Evolutionary conservation across 2,797 vertebrate genomes (phyloP), one percentile per base, ranked within the genome.

Genomic region (Lithobates pipiens): DNA sequence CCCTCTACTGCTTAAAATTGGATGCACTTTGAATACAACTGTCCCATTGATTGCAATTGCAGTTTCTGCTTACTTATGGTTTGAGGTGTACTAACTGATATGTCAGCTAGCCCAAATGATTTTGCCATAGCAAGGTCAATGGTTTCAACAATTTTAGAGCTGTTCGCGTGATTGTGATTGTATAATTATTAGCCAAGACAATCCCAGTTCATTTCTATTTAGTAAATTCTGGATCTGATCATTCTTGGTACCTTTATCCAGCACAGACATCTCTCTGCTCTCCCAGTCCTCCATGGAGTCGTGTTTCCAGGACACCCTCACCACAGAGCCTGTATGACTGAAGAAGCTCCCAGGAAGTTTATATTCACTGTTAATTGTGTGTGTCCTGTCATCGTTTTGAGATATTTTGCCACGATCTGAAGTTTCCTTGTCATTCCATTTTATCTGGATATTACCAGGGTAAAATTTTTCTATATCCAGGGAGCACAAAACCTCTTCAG

Each of bases 291-390:
- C 57, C 85, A 82, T 86, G 18, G 80, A 77, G 9, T 67, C 75
- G 16, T 86, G 85, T 67, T 73, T 86, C 85, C 85, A 86, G n/a
- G 85, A 77, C n/a, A 80, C 80, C 10, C 23, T 72, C 50, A 82
- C 75, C 3, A 27, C 36, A 10, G 34, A 73, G 21, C 54, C 9
- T 8, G 67, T 68, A 32, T 77, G 16, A 73, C 23, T 72, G 74
- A 82, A 82, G 16, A 77, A 76, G 18, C 27, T 42, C 29, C 67
- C 80, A 29, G 68, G n/a, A n/a, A 86, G 13, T 70, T 65, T 78
- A 54, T 21, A 82, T 74, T 77, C 67, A 16, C 74, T 82, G 25
- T 10, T 54, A n/a, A 78, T 21, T 11, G 23, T 63, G 13, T 15
- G 73, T 18, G 68, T 82, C 5, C 69, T 21, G 7, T 69, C 74